A percentile compares a stretch with the other conserved stretches of the same genome.
These are phyloP conservation scores for Enteromius paludinosus DNA, from an alignment of 2,797 vertebrate genomes.

Conservation along the genomic window DNA sequence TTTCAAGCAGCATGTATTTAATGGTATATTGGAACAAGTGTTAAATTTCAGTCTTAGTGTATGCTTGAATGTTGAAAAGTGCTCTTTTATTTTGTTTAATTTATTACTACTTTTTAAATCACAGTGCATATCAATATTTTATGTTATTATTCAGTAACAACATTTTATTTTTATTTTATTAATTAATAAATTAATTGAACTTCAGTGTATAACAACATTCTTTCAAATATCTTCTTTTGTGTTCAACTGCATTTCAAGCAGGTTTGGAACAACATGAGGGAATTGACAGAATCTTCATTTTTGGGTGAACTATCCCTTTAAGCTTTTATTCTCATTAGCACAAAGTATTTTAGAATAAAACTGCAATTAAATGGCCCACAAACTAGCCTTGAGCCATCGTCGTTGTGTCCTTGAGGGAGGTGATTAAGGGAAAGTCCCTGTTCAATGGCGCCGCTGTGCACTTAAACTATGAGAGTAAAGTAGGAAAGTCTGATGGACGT, in stretches of 20 bases:
- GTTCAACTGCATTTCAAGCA: background rate
- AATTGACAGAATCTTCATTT: background rate
- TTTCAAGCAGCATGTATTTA: background rate
- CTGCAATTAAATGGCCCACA: background rate
- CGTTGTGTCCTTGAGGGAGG: background rate
- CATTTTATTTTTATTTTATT: no score
- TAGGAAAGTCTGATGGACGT: constrained; percentile 2
- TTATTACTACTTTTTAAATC: background rate
- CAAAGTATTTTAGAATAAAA: background rate
- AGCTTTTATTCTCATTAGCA: background rate
- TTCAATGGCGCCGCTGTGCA: background rate
- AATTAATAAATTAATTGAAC: background rate
- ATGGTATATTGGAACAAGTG: background rate
- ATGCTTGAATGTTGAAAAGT: background rate
- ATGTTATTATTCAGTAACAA: background rate
- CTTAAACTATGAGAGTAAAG: background rate
- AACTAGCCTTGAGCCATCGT: background rate
- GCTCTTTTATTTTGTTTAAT: background rate
- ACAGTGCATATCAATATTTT: background rate
- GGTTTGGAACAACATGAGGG: background rate
- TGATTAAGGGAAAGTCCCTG: constrained; percentile 3
- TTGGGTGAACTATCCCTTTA: background rate
- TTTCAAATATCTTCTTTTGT: background rate
- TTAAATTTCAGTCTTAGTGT: background rate
- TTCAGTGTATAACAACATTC: background rate